Conservation (phyloP, 1,140 invertebrate species). For the Plodia interpunctella region DNA sequence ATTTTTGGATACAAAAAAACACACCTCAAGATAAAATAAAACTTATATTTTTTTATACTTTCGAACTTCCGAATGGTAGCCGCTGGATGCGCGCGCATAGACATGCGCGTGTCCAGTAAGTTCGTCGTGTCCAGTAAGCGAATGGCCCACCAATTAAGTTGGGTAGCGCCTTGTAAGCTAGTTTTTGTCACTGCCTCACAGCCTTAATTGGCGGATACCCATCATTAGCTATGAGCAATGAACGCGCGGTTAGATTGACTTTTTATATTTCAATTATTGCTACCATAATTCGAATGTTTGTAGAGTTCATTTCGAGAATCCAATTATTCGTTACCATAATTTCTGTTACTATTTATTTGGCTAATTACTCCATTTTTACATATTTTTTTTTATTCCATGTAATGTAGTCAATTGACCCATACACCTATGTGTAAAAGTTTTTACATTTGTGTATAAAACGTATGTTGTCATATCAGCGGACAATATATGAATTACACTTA, state of each 20-base stretch:
- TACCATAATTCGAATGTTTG: constrained; percentile 2
- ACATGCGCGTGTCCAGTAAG: not conserved
- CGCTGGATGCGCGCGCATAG: no score
- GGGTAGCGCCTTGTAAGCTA: constrained; percentile 61
- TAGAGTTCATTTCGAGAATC: not conserved
- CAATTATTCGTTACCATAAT: not conserved
- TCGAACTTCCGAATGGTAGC: no score
- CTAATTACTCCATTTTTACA: no score
- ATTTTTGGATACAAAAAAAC: no score
- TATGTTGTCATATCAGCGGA: no score
- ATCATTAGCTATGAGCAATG: constrained; percentile 51
- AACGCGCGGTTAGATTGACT: constrained; percentile 28
- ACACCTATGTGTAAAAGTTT: no score
- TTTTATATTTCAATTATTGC: constrained; percentile 19
- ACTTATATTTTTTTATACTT: no score
- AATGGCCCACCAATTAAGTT: constrained; percentile 56
- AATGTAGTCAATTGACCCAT: no score
- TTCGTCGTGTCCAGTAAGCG: constrained; percentile 14
- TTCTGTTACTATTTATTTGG: not conserved
- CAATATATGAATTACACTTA: no score
- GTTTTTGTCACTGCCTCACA: constrained; percentile 51
- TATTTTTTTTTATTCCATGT: no score
- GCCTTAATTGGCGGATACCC: constrained; percentile 65
- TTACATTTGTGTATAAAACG: no score
- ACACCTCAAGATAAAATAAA: no score